Base-by-base conservation (phyloP, 2,113 vertebrate species). In the Benitochromis conjunctus region DNA sequence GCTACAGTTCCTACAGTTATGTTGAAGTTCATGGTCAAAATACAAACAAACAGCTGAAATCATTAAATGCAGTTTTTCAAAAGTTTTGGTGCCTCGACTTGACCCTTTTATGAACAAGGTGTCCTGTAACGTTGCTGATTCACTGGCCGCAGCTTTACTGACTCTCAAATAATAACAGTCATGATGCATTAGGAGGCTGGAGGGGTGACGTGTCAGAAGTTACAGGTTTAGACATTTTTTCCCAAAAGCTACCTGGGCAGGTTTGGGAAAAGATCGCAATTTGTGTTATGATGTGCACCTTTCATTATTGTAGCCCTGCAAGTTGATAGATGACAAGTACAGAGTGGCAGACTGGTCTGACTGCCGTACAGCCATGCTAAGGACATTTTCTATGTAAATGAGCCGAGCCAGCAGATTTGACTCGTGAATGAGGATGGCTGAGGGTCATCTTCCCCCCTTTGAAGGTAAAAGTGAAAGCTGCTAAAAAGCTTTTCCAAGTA, bases 321-420 rank as follows among this genome's bases (percentile, higher is more conserved):
- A 13, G 18, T n/a, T 3, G 31, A 34, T 38, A n/a, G 31, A 38
- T 64, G 0, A 5, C 26, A 41, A 38, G 34, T 0, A 38, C 10
- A 10, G 60, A 38, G 60, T 21, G 60, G 21, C 19, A 24, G 36
- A 43, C 12, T 6, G 7, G 43, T 43, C 1, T 24, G 3, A 3
- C 48, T 19, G 48, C 16, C 48, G 13, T 14, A 8, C 36, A 38
- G 36, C 34, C 62, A 66, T 6, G 41, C 60, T 64, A 0, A 21
- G 38, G 14, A 66, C 36, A 3, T 8, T 21, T 41, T 66, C 4
- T 41, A 38, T 3, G 62, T 21, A 66, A 66, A 41, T 41, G 62
- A 66, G 19, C 36, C 1, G 7, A 69, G 64, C 3, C n/a, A 69
- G 64, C 64, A 43, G n/a, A 21, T 24, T 41, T 69, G n/a, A 69